These are phyloP conservation scores for Gymnothorax javanicus DNA, from an alignment of 2,797 vertebrate species.

Conservation along the genomic window DNA sequence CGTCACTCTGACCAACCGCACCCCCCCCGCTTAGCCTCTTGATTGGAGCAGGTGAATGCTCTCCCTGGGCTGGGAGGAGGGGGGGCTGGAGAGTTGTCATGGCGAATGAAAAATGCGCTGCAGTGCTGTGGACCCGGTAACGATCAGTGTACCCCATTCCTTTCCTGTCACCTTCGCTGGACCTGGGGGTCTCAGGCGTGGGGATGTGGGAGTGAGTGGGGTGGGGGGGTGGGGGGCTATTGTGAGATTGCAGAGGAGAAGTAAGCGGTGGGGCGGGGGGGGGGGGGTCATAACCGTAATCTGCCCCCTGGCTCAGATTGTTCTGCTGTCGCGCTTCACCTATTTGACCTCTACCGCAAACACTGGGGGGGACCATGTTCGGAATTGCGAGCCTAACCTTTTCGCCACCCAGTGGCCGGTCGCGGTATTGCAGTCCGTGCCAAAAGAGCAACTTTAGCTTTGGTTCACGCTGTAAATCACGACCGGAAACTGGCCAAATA, in stretches of 20 bases:
- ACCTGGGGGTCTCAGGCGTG: slow-evolving; percentile 29
- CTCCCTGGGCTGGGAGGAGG: not conserved
- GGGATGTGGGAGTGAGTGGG: slow-evolving; percentile 16
- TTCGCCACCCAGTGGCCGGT: too few relatives aligned
- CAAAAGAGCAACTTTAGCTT: too few relatives aligned
- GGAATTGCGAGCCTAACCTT: too few relatives aligned
- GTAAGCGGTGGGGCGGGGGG: slow-evolving; percentile 13
- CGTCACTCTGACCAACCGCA: too few relatives aligned
- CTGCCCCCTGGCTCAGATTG: not conserved
- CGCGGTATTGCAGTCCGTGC: too few relatives aligned
- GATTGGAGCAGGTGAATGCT: not conserved
- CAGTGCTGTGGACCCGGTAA: slow-evolving; percentile 54
- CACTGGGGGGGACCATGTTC: not conserved
- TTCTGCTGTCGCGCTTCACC: not conserved
- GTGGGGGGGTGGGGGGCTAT: slow-evolving; percentile 22
- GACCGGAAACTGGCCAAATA: too few relatives aligned
- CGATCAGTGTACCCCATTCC: slow-evolving; percentile 62
- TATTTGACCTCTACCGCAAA: not conserved
- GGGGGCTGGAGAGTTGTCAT: slow-evolving; percentile 31
- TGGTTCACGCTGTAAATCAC: too few relatives aligned
- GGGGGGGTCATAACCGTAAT: not conserved
- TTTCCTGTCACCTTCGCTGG: slow-evolving; percentile 58
- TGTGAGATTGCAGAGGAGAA: too few relatives aligned
- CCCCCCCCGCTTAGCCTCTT: not conserved
- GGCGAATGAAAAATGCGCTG: slow-evolving; percentile 66